Evolutionary conservation across 2,888 invertebrate species (phyloP), one percentile per base, ranked within the genome.

Genomic region (Tolmerus cingulatus): DNA sequence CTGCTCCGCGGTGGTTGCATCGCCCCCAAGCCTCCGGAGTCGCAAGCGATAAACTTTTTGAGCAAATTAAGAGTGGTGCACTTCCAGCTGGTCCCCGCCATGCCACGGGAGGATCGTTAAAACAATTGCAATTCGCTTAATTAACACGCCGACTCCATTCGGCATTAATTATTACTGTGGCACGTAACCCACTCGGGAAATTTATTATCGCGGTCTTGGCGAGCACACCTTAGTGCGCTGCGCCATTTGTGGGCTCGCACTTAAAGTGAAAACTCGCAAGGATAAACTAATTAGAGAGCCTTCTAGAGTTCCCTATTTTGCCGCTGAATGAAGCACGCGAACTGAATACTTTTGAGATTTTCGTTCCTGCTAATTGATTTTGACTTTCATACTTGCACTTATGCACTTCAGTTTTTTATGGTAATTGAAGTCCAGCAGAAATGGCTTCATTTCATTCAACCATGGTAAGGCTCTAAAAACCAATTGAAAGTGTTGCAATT

Each of bases 131-230:
- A 37, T 82, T 37, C 37, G 51, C 82, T 66, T 82, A 82, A 82
- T 82, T 82, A 82, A 66, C 66, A 82, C 57, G 37, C 57, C 66
- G 19, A 37, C 66, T 57, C 23, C 37, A 82, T 82, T 37, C 46
- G 82, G 82, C 37, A 82, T 82, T 82, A 82, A 82, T 66, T 82
- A 82, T 57, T 82, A 57, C 55, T 19, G 82, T 82, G 57, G 57
- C 82, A 51, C 66, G 76, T 19, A 76, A 40, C 1, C 76, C 34
- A 76, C 40, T 76, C 37, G 76, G 40, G 76, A 34, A 76, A 76
- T 40, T 40, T 40, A 40, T 76, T 76, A 76, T 76, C 37, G 76
- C n/a, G 34, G 76, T 19, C 51, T n/a, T 7, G n/a, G n/a, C 76
- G 27, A 76, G 34, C 76, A 12, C 40, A 76, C 34, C 34, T n/a